Evolutionary conservation across 2,888 invertebrate species (phyloP).

Genomic region (Andrena marginata): DNA sequence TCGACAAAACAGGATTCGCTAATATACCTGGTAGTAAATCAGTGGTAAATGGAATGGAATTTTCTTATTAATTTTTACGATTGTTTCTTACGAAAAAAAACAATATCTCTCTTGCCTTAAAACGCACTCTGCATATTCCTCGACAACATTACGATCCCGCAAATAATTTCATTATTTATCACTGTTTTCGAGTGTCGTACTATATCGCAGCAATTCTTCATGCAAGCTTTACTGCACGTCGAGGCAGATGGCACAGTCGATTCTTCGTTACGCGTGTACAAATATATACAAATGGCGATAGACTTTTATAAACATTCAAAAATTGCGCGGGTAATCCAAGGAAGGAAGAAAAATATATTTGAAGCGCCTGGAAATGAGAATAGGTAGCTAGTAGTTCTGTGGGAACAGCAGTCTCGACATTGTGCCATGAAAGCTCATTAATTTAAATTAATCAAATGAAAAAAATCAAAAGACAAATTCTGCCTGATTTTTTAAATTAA

Average conservation of each 20-base stretch:
- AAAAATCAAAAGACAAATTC: no score
- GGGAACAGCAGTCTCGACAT: constrained; percentile 18
- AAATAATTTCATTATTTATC: constrained; percentile 40
- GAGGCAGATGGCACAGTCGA: constrained; percentile 27
- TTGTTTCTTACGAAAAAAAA: background rate
- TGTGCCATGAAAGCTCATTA: constrained; percentile 35
- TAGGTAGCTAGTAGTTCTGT: background rate
- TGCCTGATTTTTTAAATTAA: no score
- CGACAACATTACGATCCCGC: constrained; percentile 19
- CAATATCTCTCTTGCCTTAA: constrained; percentile 34
- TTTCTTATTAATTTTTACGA: constrained; percentile 2
- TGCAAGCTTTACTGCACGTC: constrained; percentile 16
- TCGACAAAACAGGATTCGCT: constrained; percentile 6
- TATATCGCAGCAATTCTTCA: constrained; percentile 29
- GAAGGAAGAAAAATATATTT: background rate
- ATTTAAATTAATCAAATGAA: constrained; percentile 8
- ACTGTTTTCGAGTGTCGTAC: constrained; percentile 9
- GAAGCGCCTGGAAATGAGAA: background rate
- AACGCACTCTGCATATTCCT: background rate
- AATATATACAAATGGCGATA: constrained; percentile 53
- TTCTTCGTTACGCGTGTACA: constrained; percentile 32
- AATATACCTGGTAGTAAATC: constrained; percentile 9
- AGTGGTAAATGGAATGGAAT: background rate
- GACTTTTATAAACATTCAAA: constrained; percentile 34
- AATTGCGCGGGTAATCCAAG: background rate